Percentiles rank a stretch among this genome's conserved stretches.
Evolutionary conservation across 2,797 vertebrate genomes (phyloP).

Genomic region (Lithobates sylvaticus): DNA sequence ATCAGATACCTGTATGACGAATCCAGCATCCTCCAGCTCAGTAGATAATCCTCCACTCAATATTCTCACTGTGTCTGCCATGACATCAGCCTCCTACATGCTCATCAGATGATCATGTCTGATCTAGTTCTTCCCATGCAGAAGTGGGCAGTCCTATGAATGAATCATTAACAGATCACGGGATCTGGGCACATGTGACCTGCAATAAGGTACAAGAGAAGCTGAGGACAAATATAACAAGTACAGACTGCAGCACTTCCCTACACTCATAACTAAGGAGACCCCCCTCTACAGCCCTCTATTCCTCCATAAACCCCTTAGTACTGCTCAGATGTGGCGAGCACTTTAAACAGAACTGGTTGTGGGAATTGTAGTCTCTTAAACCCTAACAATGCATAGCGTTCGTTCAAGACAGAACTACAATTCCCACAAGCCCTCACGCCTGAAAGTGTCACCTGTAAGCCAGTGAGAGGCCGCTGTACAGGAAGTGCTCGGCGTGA

Average conservation of each 20-base stretch:
- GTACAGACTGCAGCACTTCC: background rate
- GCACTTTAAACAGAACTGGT: background rate
- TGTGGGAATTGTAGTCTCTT: conserved; percentile 31
- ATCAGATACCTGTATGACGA: conserved; percentile 73
- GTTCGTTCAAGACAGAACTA: background rate
- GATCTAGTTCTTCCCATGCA: too few relatives aligned
- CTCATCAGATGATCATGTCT: too few relatives aligned
- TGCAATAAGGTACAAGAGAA: background rate
- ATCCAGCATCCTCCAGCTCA: conserved; percentile 79
- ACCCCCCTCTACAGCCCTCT: too few relatives aligned
- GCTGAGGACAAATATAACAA: background rate
- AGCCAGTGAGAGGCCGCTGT: background rate
- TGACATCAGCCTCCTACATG: background rate
- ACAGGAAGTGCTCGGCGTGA: conserved; percentile 10
- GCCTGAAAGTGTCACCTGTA: background rate
- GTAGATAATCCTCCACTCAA: conserved; percentile 83
- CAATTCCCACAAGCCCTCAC: conserved; percentile 8
- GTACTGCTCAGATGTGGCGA: background rate
- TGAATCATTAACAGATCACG: background rate
- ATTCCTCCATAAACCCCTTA: background rate
- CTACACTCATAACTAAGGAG: background rate
- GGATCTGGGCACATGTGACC: too few relatives aligned
- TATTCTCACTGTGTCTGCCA: conserved; percentile 63
- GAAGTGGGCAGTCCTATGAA: background rate
- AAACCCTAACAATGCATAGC: too few relatives aligned